phyloP scores from a whole-genome alignment of 2,888 invertebrate genomes.

The Pelosia muscerda region DNA sequence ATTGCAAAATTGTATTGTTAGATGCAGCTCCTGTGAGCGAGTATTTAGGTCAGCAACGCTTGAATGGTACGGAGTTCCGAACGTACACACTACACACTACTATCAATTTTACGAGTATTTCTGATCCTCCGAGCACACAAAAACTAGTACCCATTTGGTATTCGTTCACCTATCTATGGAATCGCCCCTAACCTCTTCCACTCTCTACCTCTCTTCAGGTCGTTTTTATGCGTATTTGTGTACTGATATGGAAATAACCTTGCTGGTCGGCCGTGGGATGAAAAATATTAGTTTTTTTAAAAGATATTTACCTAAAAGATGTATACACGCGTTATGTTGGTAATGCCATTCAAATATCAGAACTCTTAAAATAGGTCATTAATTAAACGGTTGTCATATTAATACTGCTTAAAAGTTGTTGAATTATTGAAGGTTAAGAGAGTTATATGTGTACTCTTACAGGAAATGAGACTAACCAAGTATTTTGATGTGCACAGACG shows the following conservation, averaged over 20 bases:
- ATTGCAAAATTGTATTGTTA: too few species aligned
- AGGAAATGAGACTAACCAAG: too few species aligned
- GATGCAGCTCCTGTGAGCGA: neutral
- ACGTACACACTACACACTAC: neutral
- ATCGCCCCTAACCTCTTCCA: neutral
- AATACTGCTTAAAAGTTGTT: too few species aligned
- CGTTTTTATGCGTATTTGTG: neutral
- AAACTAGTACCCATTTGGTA: neutral
- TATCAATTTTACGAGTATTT: neutral
- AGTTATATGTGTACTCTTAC: too few species aligned
- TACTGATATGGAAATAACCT: conserved; percentile 1
- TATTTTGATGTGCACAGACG: neutral
- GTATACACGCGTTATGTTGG: neutral
- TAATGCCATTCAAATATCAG: conserved; percentile 1
- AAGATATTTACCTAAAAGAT: neutral
- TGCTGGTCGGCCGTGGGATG: neutral
- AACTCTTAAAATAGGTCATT: too few species aligned
- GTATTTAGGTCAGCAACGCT: neutral
- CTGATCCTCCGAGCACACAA: neutral
- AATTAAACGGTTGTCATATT: too few species aligned
- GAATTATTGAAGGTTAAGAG: too few species aligned
- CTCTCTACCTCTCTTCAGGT: neutral
- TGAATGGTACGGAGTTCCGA: neutral
- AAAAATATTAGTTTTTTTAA: conserved; percentile 1
- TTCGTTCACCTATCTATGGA: conserved; percentile 3